phyloP scores from a whole-genome alignment of 2,888 invertebrate species.

The Oxyteleia sp. region DNA sequence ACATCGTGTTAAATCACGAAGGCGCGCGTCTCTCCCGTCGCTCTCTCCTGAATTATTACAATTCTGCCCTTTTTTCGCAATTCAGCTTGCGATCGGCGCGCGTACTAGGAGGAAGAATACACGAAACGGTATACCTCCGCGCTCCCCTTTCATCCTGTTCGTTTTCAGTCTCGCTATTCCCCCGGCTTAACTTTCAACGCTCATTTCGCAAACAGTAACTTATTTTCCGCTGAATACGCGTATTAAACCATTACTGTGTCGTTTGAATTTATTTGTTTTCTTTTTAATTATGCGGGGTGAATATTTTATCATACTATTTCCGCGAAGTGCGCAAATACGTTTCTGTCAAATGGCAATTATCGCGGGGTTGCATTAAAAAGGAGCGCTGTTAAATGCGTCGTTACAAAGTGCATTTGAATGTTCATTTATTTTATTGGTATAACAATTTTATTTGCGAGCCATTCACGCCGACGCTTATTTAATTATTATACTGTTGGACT shows the following conservation, averaged over 20 bases:
- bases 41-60: conserved; percentile 77
- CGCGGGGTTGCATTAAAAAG: not conserved
- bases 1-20: conserved; percentile 78
- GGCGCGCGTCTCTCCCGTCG: conserved; percentile 66
- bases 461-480: not conserved
- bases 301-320: conserved; percentile 44
- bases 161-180: conserved; percentile 44
- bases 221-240: conserved; percentile 50
- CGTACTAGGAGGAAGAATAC: conserved; percentile 23
- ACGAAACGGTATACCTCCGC: conserved; percentile 33
- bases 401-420: no score
- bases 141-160: conserved; percentile 29
- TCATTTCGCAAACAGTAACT: conserved; percentile 45
- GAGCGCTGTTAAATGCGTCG: not conserved
- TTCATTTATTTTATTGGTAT: not conserved
- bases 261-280: conserved; percentile 54
- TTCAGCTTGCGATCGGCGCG: conserved; percentile 31
- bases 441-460: no score
- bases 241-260: conserved; percentile 54
- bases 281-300: conserved; percentile 37
- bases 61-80: conserved; percentile 72
- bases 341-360: conserved; percentile 26
- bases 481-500: not conserved
- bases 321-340: conserved; percentile 15
- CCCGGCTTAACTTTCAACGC: conserved; percentile 44